phyloP scores from a whole-genome alignment of 2,888 invertebrate genomes.

The Ectropis crepuscularia region DNA sequence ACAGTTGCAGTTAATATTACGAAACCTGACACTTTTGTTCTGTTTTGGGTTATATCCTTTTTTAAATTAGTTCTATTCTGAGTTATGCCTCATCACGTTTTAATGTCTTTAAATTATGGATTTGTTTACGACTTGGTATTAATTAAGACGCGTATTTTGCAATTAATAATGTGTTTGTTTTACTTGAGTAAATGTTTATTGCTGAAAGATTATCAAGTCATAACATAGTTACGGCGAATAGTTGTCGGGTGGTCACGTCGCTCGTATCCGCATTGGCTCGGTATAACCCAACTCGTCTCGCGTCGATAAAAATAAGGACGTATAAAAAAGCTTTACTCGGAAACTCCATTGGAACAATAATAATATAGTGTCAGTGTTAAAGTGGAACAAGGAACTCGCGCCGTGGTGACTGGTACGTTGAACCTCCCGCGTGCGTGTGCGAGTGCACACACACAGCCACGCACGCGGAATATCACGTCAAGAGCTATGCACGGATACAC shows the following conservation, averaged over 20 bases:
- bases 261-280: constrained; percentile 27
- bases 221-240: background rate
- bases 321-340: constrained; percentile 62
- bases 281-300: constrained; percentile 30
- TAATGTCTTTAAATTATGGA: background rate
- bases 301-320: constrained; percentile 53
- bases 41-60: background rate
- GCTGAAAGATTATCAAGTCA: constrained; percentile 1
- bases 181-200: constrained; percentile 10
- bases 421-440: constrained; percentile 69
- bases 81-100: constrained; percentile 13
- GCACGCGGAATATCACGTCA: constrained; percentile 38
- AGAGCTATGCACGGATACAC: constrained; percentile 33
- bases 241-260: background rate
- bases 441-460: constrained; percentile 53
- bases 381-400: constrained; percentile 85
- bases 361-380: constrained; percentile 82
- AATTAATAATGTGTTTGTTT: constrained; percentile 21
- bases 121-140: constrained; percentile 15
- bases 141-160: constrained; percentile 29
- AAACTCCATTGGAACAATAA: constrained; percentile 79
- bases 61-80: constrained; percentile 21
- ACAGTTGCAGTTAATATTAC: constrained; percentile 35
- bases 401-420: constrained; percentile 82
- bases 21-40: constrained; percentile 15